Evolutionary conservation across 2,797 vertebrate species (phyloP), one percentile per base, ranked within the genome.

Genomic region (Cynodonichthys magdalenae): DNA sequence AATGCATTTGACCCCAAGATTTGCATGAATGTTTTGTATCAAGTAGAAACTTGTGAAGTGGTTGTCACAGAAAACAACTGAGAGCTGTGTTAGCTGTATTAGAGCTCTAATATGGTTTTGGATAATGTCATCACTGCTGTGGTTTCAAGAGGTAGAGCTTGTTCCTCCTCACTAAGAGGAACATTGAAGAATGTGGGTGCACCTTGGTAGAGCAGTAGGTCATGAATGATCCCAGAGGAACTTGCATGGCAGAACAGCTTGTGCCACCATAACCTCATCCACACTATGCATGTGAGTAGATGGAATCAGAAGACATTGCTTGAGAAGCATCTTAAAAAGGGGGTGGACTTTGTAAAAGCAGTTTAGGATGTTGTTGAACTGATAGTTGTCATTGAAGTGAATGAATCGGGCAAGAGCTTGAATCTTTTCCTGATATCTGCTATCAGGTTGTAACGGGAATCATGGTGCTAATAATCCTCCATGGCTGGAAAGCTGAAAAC

Each of bases 151-250:
- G 9, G 61, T 6, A 83, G 49, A 15, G 0, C 27, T 50, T 85
- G 34, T 42, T 85, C 70, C 59, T 77, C 12, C 12, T 85, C 71
- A 77, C 15, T 72, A 1, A 69, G 51, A 5, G 27, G 19, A 65
- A 64, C 39, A 18, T 53, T 77, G 47, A 84, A 75, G 24, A 79
- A 79, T 2, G 67, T 80, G 62, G 71, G 79, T 10, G 24, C 28
- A 3, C 73, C 65, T 31, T 84, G 62, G 53, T 80, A 69, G 2
- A 82, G 46, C 53, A 77, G 63, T 1, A 81, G 9, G 55, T 82
- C 68, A 39, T 77, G 75, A 3, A 83, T 74, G 45, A 84, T 19
- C 17, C 27, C 44, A 47, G 27, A 47, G 36, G 45, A 34, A 63
- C 18, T 17, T 41, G 19, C 3, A n/a, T 7, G 7, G 9, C 29